phyloP scores from a whole-genome alignment of 2,888 invertebrate genomes.

The Habrosyne pyritoides region DNA sequence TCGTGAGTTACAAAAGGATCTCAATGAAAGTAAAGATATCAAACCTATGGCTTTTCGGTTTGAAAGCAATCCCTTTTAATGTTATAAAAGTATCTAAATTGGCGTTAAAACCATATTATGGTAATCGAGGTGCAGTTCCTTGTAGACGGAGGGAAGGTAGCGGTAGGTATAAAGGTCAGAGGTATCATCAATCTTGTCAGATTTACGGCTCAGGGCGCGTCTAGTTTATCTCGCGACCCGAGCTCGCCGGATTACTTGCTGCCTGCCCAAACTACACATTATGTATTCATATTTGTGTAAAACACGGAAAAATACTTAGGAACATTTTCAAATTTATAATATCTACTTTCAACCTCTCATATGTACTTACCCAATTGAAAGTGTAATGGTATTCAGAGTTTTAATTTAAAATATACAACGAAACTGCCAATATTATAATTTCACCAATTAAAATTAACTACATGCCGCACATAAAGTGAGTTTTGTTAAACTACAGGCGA shows the following conservation, averaged over 20 bases:
- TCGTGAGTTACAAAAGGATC: neutral
- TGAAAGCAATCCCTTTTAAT: neutral
- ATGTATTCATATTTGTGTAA: conserved; percentile 25
- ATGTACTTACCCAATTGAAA: no score
- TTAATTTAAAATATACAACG: neutral
- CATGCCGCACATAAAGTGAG: conserved; percentile 15
- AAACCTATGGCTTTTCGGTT: neutral
- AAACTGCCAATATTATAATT: neutral
- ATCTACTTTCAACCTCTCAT: neutral
- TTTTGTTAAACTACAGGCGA: conserved; percentile 13
- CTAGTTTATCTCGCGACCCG: conserved; percentile 61
- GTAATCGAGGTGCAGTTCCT: conserved; percentile 44
- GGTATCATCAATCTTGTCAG: conserved; percentile 71
- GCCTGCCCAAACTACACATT: conserved; percentile 5
- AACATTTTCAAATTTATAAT: conserved; percentile 13
- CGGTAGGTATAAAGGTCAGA: conserved; percentile 53
- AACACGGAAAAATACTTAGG: conserved; percentile 14
- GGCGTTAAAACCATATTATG: conserved; percentile 19
- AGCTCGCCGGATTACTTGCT: conserved; percentile 45
- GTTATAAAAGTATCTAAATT: conserved; percentile 15
- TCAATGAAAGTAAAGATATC: neutral
- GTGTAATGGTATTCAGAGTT: no score
- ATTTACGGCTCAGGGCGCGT: conserved; percentile 59
- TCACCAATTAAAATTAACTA: neutral
- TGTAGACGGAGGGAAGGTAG: conserved; percentile 36